Conservation (phyloP, 2,113 vertebrate genomes). For the Ciconia boyciana region DNA sequence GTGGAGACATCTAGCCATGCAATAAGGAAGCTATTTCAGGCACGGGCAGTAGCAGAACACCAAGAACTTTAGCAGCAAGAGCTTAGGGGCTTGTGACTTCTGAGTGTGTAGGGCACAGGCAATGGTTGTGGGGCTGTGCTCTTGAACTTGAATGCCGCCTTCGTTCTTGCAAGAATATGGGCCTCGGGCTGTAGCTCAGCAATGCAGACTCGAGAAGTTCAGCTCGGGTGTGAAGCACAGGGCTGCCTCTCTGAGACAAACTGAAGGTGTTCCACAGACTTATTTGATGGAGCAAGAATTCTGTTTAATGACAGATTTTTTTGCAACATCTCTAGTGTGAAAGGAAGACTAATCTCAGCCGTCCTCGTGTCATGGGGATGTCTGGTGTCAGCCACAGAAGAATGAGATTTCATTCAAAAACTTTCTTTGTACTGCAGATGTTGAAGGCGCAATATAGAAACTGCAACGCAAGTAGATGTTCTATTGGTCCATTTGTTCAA, state of each 20-base stretch:
- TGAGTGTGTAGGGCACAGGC: background rate
- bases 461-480: background rate
- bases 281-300: background rate
- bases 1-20: background rate
- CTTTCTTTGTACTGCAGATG: background rate
- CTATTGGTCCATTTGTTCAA: background rate
- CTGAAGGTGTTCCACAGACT: background rate
- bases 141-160: background rate
- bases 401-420: background rate
- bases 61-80: background rate
- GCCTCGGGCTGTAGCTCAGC: background rate
- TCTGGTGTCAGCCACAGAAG: background rate
- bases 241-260: background rate
- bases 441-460: background rate
- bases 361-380: background rate
- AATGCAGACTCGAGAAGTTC: rapidly evolving
- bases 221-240: rapidly evolving
- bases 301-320: background rate
- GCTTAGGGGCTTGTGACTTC: background rate
- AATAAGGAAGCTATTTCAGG: background rate
- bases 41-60: background rate
- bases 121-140: background rate
- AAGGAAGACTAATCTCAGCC: background rate
- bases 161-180: background rate
- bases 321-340: background rate